Percentiles rank a stretch among this genome's conserved stretches.
phyloP scores from a whole-genome alignment of 2,888 invertebrate genomes.

The Pollenia amentaria region DNA sequence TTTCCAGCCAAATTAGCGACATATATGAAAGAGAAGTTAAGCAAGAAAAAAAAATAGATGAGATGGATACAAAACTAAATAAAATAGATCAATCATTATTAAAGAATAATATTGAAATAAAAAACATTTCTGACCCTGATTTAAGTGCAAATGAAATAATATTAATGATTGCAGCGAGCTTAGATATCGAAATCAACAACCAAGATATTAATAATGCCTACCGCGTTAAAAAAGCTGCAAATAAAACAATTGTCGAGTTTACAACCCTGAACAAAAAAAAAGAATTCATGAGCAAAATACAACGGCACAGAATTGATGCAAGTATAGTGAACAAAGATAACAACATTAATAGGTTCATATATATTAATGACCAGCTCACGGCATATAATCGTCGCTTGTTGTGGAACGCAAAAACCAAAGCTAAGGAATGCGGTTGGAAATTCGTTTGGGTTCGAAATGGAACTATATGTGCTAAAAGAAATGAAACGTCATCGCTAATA shows the following conservation, averaged over 20 bases:
- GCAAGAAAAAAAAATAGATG: background rate
- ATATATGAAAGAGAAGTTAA: background rate
- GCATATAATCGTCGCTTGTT: background rate
- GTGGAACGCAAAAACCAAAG: background rate
- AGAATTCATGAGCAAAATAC: conserved; percentile 20
- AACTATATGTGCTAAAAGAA: conserved; percentile 1
- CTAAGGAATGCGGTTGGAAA: conserved; percentile 7
- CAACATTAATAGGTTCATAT: background rate
- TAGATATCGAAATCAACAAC: background rate
- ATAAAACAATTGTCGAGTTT: conserved; percentile 11
- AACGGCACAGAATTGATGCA: conserved; percentile 25
- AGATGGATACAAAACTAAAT: background rate
- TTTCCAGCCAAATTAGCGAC: background rate
- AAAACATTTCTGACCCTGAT: conserved; percentile 2
- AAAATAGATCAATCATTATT: conserved; percentile 26
- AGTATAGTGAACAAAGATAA: background rate
- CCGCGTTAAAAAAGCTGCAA: conserved; percentile 10
- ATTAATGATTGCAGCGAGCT: background rate
- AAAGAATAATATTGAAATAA: conserved; percentile 42
- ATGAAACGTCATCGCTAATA: background rate
- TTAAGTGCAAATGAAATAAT: conserved; percentile 15
- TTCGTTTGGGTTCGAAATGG: conserved; percentile 21
- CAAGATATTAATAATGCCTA: conserved; percentile 15
- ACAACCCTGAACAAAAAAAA: conserved; percentile 12
- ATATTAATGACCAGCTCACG: background rate